Conservation (phyloP, 2,113 vertebrate genomes). For the Eclectus roratus region DNA sequence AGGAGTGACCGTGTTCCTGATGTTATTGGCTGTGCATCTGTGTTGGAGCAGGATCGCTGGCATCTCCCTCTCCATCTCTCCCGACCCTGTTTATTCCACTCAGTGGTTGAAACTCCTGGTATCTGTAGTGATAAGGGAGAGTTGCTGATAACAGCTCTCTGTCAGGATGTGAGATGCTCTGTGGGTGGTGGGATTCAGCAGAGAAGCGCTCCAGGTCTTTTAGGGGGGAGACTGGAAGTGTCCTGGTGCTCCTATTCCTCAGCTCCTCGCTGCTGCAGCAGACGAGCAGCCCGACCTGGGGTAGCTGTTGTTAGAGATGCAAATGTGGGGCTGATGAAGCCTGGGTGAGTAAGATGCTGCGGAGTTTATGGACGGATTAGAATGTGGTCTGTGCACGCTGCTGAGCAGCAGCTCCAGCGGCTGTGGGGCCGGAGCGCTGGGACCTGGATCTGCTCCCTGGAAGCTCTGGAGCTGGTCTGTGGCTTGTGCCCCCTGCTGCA, state of each 20-base stretch:
- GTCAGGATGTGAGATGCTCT: accelerated
- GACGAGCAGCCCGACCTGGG: accelerated
- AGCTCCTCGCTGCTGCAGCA: not conserved
- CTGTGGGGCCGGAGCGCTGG: not conserved
- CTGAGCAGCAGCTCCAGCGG: not conserved
- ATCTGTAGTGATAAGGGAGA: not conserved
- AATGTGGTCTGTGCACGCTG: not conserved
- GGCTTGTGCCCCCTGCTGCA: accelerated
- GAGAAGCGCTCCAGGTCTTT: not conserved
- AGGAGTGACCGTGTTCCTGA: accelerated
- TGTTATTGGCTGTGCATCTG: accelerated
- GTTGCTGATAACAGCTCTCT: not conserved
- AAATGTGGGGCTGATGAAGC: not conserved
- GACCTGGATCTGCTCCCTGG: not conserved
- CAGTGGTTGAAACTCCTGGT: not conserved
- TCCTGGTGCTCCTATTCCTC: not conserved
- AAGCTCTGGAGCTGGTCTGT: not conserved
- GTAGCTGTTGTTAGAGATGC: accelerated
- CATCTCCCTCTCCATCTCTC: not conserved
- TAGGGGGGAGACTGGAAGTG: not conserved
- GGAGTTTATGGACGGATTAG: not conserved
- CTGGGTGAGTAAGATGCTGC: not conserved
- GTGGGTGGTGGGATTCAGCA: not conserved
- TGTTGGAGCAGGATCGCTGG: not conserved
- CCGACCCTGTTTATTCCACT: not conserved